Base-by-base conservation (phyloP, 2,888 invertebrate genomes). In the Schrankia costaestrigalis region DNA sequence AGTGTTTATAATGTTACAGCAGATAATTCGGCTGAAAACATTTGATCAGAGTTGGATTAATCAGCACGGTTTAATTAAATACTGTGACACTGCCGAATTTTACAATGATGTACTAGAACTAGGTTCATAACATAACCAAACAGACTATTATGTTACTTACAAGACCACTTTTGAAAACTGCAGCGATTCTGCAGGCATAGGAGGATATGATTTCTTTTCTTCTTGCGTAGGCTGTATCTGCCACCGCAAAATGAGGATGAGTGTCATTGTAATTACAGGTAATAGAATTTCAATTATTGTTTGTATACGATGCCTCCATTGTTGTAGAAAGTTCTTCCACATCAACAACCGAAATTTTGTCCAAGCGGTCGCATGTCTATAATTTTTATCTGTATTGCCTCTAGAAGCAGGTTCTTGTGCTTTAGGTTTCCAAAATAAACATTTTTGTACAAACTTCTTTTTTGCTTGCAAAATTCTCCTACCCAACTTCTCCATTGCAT, bases 311-410 rank as follows among this genome's bases (percentile, higher is more conserved):
- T 92, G 93, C 42, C 94, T 86, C 85, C 90, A 92, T 80, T 95
- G 94, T 23, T 95, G 89, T 2, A 93, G 74, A 80, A 92, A 94
- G 74, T 95, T 96, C 80, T 96, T 96, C 95, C 95, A 96, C 74
- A 94, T 89, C 38, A 96, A 79, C 43, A 96, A 81, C 9, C 87
- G 71, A 65, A 95, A 93, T 70, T 93, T 92, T 18, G 87, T 78
- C 68, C 80, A 86, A 2, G 78, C 70, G 8, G n/a, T n/a, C n/a
- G n/a, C n/a, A n/a, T n/a, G n/a, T n/a, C n/a, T n/a, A n/a, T n/a
- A n/a, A n/a, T n/a, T n/a, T n/a, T n/a, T n/a, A n/a, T n/a, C n/a
- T n/a, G n/a, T n/a, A n/a, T n/a, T n/a, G n/a, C n/a, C n/a, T n/a
- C n/a, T n/a, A n/a, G n/a, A n/a, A n/a, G n/a, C n/a, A n/a, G n/a